Percentiles rank a stretch among this genome's conserved stretches.
Evolutionary conservation across 2,797 vertebrate genomes (phyloP).

Genomic region (Toxotes lorentzi): DNA sequence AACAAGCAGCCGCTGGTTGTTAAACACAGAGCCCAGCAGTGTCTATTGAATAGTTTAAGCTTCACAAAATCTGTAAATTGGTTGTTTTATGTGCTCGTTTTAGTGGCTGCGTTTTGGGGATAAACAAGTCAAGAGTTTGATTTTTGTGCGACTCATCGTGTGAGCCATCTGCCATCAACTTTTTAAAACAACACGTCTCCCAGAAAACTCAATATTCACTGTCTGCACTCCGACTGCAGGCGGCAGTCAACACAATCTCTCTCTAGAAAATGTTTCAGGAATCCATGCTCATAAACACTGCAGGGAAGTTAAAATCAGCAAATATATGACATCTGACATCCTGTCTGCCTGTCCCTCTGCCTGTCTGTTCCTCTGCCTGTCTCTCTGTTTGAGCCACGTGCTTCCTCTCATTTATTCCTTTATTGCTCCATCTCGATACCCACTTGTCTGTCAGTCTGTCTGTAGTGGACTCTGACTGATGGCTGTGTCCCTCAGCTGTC

Average conservation of each 20-base stretch:
- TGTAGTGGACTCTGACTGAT: conserved; percentile 55
- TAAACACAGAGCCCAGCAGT: not conserved
- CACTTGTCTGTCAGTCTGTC: not conserved
- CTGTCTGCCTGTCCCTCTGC: not conserved
- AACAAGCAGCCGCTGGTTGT: conserved; percentile 23
- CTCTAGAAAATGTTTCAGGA: not conserved
- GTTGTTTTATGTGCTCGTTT: conserved; percentile 21
- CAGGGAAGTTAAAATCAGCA: no score
- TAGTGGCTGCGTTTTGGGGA: not conserved
- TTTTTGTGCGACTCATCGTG: not conserved
- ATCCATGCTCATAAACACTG: no score
- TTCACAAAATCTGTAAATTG: conserved; percentile 34
- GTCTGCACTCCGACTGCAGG: not conserved
- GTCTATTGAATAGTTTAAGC: conserved; percentile 39
- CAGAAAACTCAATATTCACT: not conserved
- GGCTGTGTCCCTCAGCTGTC: conserved; percentile 60
- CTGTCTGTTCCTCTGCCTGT: not conserved
- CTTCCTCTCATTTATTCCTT: not conserved
- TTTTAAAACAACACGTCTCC: not conserved
- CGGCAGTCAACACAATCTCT: not conserved
- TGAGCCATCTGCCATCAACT: conserved; percentile 16
- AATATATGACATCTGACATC: no score
- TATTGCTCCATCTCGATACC: not conserved
- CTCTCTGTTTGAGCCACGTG: not conserved
- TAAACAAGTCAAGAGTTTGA: conserved; percentile 34